Evolutionary conservation across 2,113 vertebrate genomes (phyloP).

Genomic region (Polypterus bichir): DNA sequence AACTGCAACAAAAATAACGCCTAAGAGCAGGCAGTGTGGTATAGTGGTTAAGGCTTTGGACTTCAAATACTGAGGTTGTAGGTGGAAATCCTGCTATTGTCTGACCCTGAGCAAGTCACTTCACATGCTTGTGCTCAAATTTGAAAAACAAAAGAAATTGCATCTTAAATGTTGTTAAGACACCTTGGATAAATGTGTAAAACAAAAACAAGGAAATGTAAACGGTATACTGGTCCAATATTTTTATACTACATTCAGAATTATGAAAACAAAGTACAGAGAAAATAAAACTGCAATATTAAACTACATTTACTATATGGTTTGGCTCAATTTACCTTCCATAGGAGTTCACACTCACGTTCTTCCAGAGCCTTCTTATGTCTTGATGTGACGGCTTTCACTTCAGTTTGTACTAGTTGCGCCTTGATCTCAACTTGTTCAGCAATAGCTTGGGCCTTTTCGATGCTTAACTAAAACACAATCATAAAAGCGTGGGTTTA

Average conservation of each 20-base stretch:
- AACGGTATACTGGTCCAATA: no score
- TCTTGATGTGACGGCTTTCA: constrained; percentile 81
- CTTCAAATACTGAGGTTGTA: no score
- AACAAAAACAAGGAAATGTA: no score
- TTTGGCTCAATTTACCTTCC: constrained; percentile 66
- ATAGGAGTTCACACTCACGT: constrained; percentile 87
- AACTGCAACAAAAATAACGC: no score
- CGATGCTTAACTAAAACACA: constrained; percentile 75
- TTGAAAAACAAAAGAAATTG: no score
- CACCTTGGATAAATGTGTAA: no score
- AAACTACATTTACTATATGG: neutral
- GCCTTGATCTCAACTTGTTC: constrained; percentile 97
- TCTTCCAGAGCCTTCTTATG: constrained; percentile 94
- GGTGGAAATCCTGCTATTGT: no score
- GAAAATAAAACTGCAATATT: neutral
- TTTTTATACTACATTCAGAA: neutral
- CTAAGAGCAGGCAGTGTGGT: no score
- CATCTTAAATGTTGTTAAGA: no score
- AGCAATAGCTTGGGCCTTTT: constrained; percentile 90
- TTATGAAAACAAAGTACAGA: neutral
- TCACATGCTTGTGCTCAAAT: no score
- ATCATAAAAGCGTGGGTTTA: neutral
- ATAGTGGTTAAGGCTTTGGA: no score
- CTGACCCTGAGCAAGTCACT: no score
- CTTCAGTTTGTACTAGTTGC: constrained; percentile 88